Evolutionary conservation across 2,113 vertebrate genomes (phyloP), one percentile per base, ranked within the genome.

Genomic region (Clinocottus analis): DNA sequence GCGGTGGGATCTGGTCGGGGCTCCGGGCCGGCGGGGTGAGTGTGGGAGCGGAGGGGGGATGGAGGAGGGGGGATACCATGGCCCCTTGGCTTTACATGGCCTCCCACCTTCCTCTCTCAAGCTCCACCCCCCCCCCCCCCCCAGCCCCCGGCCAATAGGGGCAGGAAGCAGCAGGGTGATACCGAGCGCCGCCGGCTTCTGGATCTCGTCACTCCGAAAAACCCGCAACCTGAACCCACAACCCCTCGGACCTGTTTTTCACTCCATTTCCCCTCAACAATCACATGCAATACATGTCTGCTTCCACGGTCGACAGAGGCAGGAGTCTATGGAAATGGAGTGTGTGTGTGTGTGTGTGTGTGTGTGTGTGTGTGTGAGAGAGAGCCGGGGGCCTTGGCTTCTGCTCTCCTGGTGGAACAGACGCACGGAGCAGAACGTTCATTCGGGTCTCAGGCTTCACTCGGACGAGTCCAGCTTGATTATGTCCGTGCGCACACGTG

Each of bases 141-240:
- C 47, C 47, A 5, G 58, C 72, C 77, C 77, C 81, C 27, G 61
- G 81, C 85, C 77, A 68, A 74, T 17, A 55, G 84, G 81, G 85
- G 80, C 90, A 92, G 92, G 91, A 94, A 93, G 83, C 85, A 85
- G 77, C 55, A 53, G 87, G 89, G 85, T 87, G 88, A 92, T 85
- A 91, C 90, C 84, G 79, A 86, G 81, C 78, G 74, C 71, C 71
- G 49, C 75, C 64, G 88, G 92, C 92, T 93, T 93, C 94, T 94
- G 94, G 93, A 92, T 93, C 92, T 92, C 80, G 90, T 94, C 93
- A 93, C 86, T 89, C 83, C 61, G 72, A 85, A 41, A 31, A 93
- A 91, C 82, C 84, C 77, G 66, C 89, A 93, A 91, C 85, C 84
- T 91, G 89, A 93, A 91, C 89, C 90, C 66, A 72, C 84, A 89